Evolutionary conservation across 2,113 vertebrate species (phyloP), one percentile per base, ranked within the genome.

Genomic region (Asarcornis scutulata): DNA sequence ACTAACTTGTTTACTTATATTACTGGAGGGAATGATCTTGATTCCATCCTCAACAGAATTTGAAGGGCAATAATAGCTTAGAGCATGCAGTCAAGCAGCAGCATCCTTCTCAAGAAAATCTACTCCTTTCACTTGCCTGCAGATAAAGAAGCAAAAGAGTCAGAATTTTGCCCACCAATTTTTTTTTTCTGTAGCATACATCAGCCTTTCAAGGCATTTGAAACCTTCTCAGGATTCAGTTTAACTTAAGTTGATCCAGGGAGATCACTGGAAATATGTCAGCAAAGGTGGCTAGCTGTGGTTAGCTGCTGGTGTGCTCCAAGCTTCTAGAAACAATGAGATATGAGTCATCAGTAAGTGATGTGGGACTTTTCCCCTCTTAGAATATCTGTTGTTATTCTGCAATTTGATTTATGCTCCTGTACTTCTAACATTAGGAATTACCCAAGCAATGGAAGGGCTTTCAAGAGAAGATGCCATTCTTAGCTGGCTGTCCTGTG

Each of bases 1-100:
- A 71, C 44, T 96, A 83, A 55, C 52, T 96, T 81, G 52, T 86
- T 93, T 93, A 67, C 62, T 89, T 93, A 73, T 62, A 81, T 84
- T 53, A 66, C 71, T 73, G 69, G 38, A 76, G 44, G 62, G 34
- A 88, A 68, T 32, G 25, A 48, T 81, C 67, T 74, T 46, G 53
- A 50, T 82, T 56, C 55, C 34, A 75, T 23, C 17, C 29, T 63
- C 5, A 1, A 9, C 52, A 72, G 69, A 68, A 58, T 86, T n/a
- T 84, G 60, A 75, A 78, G 56, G 29, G 21, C 62, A 91, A 18
- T 53, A 86, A 64, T 17, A 78, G 52, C 32, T 25, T 3, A 60
- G 26, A 85, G n/a, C 31, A 25, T 32, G 66, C 83, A 91, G 62
- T 68, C 44, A n/a, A 85, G 73, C 56, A 90, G 66, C 11, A 38